Conservation (phyloP, 1,140 invertebrate genomes). For the Ditylenchus dipsaci region DNA sequence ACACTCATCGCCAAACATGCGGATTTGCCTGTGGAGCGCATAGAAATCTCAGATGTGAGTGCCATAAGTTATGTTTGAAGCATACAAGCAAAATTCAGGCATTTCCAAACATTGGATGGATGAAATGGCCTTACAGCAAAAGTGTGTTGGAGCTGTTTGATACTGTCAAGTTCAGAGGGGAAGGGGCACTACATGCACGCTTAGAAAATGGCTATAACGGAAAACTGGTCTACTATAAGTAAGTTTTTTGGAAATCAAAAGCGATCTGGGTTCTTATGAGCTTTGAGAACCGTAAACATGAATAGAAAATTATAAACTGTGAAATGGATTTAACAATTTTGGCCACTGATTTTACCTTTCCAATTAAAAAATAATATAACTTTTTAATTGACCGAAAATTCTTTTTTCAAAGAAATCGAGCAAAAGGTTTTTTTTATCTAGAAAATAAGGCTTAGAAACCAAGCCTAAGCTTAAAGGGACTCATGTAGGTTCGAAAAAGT, state of each 20-base stretch:
- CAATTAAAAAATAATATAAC: too few relatives aligned
- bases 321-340: too few relatives aligned
- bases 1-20: not conserved
- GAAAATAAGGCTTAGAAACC: too few relatives aligned
- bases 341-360: too few relatives aligned
- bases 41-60: not conserved
- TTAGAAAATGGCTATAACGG: conserved; percentile 2
- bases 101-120: not conserved
- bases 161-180: not conserved
- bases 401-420: too few relatives aligned
- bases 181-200: too few relatives aligned
- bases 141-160: conserved; percentile 14
- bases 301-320: too few relatives aligned
- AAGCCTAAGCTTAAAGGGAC: too few relatives aligned
- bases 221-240: conserved; percentile 23
- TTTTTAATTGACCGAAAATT: not conserved
- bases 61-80: not conserved
- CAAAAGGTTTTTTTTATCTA: too few relatives aligned
- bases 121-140: conserved; percentile 13
- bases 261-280: too few relatives aligned
- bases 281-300: too few relatives aligned
- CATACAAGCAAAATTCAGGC: not conserved
- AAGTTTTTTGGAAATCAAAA: conserved; percentile 15
- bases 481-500: too few relatives aligned
- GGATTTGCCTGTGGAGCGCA: not conserved